Conservation (phyloP, 2,113 vertebrate genomes). For the Sminthopsis crassicaudata region DNA sequence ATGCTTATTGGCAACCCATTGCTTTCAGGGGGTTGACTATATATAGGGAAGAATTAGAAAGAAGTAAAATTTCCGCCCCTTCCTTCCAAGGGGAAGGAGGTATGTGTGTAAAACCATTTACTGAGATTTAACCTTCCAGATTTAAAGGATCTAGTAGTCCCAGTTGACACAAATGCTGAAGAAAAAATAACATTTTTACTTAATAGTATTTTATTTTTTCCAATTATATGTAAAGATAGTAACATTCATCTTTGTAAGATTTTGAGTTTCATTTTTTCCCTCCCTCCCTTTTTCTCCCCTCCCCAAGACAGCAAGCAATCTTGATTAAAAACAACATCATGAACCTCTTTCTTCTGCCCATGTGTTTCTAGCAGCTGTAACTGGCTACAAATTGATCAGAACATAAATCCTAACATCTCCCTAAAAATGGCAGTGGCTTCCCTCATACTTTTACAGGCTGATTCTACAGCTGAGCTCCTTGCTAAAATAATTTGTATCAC, state of each 20-base stretch:
- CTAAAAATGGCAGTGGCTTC: not conserved
- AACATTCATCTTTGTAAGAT: no score
- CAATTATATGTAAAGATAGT: no score
- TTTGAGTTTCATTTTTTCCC: no score
- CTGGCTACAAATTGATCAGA: not conserved
- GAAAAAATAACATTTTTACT: no score
- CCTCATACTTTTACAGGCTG: not conserved
- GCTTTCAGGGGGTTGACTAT: not conserved
- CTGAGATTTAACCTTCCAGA: not conserved
- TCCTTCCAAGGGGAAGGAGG: not conserved
- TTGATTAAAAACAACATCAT: no score
- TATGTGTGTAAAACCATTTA: not conserved
- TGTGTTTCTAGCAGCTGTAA: not conserved
- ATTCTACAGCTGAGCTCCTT: not conserved
- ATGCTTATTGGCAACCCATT: not conserved
- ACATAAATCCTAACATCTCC: not conserved
- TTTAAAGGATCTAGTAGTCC: not conserved
- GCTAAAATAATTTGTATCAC: not conserved
- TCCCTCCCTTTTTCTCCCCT: no score
- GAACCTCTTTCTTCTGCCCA: not conserved
- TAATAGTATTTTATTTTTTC: no score
- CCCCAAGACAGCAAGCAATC: no score
- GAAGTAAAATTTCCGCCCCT: not conserved
- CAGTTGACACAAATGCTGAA: not conserved
- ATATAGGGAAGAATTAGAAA: not conserved